phyloP scores from a whole-genome alignment of 1,140 invertebrate species.

The Coptotermes formosanus region DNA sequence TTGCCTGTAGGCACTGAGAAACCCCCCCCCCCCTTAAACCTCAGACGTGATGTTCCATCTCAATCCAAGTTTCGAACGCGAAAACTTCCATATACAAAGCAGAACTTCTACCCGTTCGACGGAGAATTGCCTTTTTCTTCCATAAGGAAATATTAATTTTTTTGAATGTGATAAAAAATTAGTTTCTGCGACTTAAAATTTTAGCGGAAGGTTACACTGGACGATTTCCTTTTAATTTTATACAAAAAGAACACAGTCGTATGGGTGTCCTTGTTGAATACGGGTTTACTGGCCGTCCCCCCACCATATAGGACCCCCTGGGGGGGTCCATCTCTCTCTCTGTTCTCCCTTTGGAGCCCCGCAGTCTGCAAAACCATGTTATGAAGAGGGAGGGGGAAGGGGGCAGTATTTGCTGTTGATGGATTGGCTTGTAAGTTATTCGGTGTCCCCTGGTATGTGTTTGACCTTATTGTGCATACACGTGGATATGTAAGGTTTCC shows the following conservation, averaged over 20 bases:
- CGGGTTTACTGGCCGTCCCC: background rate
- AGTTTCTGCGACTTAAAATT: background rate
- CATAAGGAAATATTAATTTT: no score
- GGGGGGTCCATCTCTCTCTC: slow-evolving; percentile 4
- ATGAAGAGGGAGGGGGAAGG: background rate
- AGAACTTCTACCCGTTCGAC: no score
- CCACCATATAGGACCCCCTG: background rate
- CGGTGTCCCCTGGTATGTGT: background rate
- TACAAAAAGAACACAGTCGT: background rate
- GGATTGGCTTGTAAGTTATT: slow-evolving; percentile 6
- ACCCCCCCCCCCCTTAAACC: no score
- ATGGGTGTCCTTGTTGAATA: slow-evolving; percentile 6
- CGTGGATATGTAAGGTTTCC: background rate
- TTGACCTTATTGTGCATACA: background rate
- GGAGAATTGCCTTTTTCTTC: no score
- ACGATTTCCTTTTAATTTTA: background rate
- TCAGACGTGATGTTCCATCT: no score
- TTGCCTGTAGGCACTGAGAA: no score
- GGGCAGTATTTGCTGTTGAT: background rate
- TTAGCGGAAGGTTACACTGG: background rate
- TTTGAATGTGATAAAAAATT: no score
- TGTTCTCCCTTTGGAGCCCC: slow-evolving; percentile 2
- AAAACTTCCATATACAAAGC: no score
- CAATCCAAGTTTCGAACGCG: no score
- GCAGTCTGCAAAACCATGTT: slow-evolving; percentile 6